These are phyloP conservation scores for Pelobates fuscus DNA, from an alignment of 2,113 vertebrate genomes.

Conservation along the genomic window DNA sequence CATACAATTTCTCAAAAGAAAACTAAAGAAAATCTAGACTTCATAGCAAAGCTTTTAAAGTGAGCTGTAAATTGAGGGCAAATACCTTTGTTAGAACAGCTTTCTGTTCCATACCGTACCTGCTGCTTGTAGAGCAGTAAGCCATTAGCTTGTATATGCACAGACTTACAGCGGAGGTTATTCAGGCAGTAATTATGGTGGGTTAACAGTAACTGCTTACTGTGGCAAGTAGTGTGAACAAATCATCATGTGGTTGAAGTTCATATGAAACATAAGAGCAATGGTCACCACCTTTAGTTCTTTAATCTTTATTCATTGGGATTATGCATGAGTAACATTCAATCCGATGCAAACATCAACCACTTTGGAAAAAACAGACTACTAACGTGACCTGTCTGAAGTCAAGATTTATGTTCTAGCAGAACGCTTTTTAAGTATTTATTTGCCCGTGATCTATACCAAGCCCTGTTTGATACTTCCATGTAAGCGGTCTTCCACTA, in stretches of 20 bases:
- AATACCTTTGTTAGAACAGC: conserved; percentile 75
- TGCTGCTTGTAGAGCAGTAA: conserved; percentile 73
- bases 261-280: conserved; percentile 66
- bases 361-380: conserved; percentile 53
- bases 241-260: conserved; percentile 53
- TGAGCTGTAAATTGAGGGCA: conserved; percentile 74
- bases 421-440: conserved; percentile 55
- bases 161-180: conserved; percentile 70
- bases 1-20: conserved; percentile 58
- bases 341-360: conserved; percentile 42
- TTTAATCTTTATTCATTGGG: too few species aligned
- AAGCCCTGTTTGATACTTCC: conserved; percentile 75
- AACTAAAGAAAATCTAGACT: conserved; percentile 76
- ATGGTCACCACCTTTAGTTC: conserved; percentile 61
- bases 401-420: conserved; percentile 56
- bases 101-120: conserved; percentile 78
- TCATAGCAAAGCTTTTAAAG: conserved; percentile 81
- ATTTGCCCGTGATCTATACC: conserved; percentile 63
- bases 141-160: conserved; percentile 73
- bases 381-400: conserved; percentile 26
- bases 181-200: conserved; percentile 68
- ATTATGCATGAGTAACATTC: conserved; percentile 39
- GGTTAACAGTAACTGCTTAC: conserved; percentile 57
- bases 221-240: conserved; percentile 74
- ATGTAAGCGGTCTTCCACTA: conserved; percentile 82